A percentile compares a stretch with the other conserved stretches of the same genome.
Conservation (phyloP, 2,113 vertebrate genomes). For the Serilophus lunatus region DNA sequence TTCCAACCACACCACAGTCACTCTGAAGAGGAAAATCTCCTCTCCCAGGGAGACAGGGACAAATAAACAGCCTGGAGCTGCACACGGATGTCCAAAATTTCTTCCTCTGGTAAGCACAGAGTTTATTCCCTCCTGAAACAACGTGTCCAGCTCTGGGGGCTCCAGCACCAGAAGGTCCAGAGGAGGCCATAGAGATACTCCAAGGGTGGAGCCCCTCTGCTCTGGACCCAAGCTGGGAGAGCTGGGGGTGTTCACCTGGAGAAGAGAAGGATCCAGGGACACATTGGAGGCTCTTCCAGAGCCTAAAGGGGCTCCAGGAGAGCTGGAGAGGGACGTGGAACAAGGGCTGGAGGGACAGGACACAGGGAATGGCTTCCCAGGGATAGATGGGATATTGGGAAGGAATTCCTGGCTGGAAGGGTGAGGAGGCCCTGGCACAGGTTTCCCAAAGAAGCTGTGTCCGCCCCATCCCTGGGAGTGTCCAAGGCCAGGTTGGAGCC, state of each 20-base stretch:
- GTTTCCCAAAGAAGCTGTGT: background rate
- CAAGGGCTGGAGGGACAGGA: background rate
- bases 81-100: background rate
- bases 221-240: background rate
- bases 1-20: background rate
- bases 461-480: background rate
- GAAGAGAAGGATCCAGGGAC: background rate
- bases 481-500: background rate
- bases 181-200: background rate
- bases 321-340: background rate
- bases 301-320: background rate
- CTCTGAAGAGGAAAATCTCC: background rate
- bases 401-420: background rate
- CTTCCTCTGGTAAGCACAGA: background rate
- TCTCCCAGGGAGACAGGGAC: background rate
- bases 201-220: background rate
- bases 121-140: background rate
- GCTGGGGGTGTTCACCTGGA: background rate
- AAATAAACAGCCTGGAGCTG: background rate
- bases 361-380: background rate
- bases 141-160: background rate
- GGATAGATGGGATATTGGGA: background rate
- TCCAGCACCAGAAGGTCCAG: background rate
- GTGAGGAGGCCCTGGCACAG: background rate
- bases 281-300: background rate